Conservation (phyloP, 1,140 invertebrate species). For the Portunus trituberculatus region DNA sequence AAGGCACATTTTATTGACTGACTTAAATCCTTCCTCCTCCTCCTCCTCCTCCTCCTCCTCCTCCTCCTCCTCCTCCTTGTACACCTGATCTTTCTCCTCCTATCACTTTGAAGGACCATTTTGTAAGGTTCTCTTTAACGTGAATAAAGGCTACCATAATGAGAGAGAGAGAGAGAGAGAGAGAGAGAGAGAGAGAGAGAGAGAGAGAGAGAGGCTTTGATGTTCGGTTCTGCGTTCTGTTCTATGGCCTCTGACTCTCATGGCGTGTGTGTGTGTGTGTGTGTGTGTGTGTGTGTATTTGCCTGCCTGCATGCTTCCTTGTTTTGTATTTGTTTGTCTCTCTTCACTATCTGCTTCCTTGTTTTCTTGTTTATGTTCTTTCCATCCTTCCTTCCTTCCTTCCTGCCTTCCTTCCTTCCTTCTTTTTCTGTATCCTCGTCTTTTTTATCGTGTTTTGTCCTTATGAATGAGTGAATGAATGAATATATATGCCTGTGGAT, state of each 20-base stretch:
- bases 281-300: neutral
- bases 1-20: too few relatives aligned
- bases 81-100: neutral
- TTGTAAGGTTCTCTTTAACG: neutral
- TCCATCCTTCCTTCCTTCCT: too few relatives aligned
- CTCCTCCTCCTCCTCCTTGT: neutral
- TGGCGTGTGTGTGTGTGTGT: constrained; percentile 15
- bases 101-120: neutral
- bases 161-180: neutral
- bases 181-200: too few relatives aligned
- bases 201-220: too few relatives aligned
- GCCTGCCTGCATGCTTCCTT: too few relatives aligned
- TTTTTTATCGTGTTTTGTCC: neutral
- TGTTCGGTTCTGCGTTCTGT: too few relatives aligned
- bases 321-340: too few relatives aligned
- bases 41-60: neutral
- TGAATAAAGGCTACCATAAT: neutral
- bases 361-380: too few relatives aligned
- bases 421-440: too few relatives aligned
- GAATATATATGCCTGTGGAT: neutral
- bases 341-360: too few relatives aligned
- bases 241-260: too few relatives aligned
- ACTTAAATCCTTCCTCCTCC: neutral
- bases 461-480: neutral
- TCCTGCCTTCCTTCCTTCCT: too few relatives aligned